Conservation (phyloP, 2,888 invertebrate species). For the Sinohyriopsis cumingii region DNA sequence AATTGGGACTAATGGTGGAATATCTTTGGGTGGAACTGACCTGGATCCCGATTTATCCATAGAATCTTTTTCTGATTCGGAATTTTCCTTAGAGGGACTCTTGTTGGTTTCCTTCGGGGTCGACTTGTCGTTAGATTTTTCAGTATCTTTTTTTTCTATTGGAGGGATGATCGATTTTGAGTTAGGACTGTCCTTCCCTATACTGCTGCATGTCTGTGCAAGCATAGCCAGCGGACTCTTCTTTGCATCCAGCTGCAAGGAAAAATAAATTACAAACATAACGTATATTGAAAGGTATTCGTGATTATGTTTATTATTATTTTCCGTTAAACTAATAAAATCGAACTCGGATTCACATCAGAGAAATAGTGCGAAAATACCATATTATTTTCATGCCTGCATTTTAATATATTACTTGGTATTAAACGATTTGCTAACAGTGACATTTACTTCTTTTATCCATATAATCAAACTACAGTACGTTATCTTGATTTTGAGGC, state of each 20-base stretch:
- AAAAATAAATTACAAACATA: neutral
- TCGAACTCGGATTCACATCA: too few species aligned
- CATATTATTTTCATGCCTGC: too few species aligned
- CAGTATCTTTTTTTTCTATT: constrained; percentile 54
- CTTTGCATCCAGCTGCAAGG: constrained; percentile 94
- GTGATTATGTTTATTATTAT: neutral
- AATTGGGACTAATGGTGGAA: constrained; percentile 67
- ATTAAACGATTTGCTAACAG: too few species aligned
- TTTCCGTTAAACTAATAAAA: too few species aligned
- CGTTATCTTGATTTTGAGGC: too few species aligned
- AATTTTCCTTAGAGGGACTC: constrained; percentile 46
- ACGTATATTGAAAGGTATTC: neutral
- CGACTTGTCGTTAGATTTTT: constrained; percentile 47
- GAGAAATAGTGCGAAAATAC: too few species aligned
- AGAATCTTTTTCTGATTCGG: constrained; percentile 50
- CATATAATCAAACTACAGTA: too few species aligned
- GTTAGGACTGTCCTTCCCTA: constrained; percentile 85
- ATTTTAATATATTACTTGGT: too few species aligned
- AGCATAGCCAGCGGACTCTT: constrained; percentile 95
- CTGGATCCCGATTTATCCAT: constrained; percentile 57
- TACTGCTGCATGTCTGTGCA: constrained; percentile 97
- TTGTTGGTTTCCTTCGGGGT: constrained; percentile 38
- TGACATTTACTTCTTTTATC: too few species aligned
- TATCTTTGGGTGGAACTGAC: constrained; percentile 64
- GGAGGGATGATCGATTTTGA: constrained; percentile 76